Evolutionary conservation across 2,113 vertebrate species (phyloP).

Genomic region (Propithecus coquereli): DNA sequence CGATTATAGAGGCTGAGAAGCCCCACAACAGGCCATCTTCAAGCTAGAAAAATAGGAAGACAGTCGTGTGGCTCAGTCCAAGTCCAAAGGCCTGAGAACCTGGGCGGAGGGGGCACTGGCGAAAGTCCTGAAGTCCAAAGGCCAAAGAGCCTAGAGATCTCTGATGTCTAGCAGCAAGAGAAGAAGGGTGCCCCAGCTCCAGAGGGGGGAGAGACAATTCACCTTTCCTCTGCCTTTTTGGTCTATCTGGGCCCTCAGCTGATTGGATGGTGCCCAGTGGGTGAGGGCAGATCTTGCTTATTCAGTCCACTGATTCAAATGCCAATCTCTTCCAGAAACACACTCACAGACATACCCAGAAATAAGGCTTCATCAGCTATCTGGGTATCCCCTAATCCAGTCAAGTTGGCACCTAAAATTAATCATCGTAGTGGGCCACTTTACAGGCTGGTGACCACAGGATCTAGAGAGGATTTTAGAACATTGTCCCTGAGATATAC

Average conservation of each 20-base stretch:
- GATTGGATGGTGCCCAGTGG: not conserved
- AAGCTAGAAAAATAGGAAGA: not conserved
- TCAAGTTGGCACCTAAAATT: not conserved
- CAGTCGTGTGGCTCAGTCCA: not conserved
- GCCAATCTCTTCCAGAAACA: not conserved
- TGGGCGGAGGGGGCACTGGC: not conserved
- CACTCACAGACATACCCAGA: no score
- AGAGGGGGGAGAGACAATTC: not conserved
- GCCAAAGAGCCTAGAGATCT: not conserved
- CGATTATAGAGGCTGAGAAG: no score
- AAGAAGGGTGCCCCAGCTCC: not conserved
- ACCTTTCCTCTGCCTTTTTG: not conserved
- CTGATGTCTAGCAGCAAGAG: not conserved
- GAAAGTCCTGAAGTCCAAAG: not conserved
- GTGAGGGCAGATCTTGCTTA: not conserved
- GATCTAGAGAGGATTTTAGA: not conserved
- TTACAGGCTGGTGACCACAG: not conserved
- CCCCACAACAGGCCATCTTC: no score
- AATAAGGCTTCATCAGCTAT: no score
- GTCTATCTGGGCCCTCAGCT: not conserved
- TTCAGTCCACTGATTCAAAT: not conserved
- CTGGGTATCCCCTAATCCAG: not conserved
- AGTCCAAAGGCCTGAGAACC: not conserved
- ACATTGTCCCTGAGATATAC: not conserved
- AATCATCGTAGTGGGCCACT: not conserved